A percentile compares a stretch with the other conserved stretches of the same genome.
phyloP scores from a whole-genome alignment of 2,888 invertebrate species.

The Mimumesa dahlbomi region DNA sequence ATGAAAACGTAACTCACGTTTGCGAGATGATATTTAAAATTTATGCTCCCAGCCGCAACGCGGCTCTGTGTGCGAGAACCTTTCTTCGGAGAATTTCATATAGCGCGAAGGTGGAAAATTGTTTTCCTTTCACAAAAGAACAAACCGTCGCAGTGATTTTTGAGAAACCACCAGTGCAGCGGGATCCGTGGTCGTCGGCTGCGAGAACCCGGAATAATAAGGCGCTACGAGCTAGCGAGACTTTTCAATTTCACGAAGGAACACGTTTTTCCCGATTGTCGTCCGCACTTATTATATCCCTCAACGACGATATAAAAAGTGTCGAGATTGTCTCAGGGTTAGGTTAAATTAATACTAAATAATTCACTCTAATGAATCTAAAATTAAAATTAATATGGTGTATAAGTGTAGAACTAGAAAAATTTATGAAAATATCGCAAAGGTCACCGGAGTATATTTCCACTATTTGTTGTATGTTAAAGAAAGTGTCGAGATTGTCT shows the following conservation, averaged over 20 bases:
- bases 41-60: neutral
- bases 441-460: neutral
- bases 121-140: conserved; percentile 1
- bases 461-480: neutral
- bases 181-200: neutral
- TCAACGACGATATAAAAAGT: neutral
- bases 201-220: conserved; percentile 2
- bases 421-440: neutral
- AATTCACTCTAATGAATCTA: neutral
- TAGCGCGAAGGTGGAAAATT: neutral
- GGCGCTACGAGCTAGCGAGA: conserved; percentile 2
- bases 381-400: no score
- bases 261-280: conserved; percentile 5
- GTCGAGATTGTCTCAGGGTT: neutral
- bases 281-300: neutral
- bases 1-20: neutral
- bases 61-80: neutral
- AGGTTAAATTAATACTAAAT: conserved; percentile 1
- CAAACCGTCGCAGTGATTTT: neutral
- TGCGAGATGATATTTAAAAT: neutral
- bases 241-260: conserved; percentile 29
- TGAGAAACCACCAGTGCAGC: neutral
- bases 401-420: neutral
- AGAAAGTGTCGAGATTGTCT: no score
- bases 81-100: neutral